These are phyloP conservation scores for Macrotrachela quadricornifera DNA, from an alignment of 1,140 invertebrate genomes.

Conservation along the genomic window DNA sequence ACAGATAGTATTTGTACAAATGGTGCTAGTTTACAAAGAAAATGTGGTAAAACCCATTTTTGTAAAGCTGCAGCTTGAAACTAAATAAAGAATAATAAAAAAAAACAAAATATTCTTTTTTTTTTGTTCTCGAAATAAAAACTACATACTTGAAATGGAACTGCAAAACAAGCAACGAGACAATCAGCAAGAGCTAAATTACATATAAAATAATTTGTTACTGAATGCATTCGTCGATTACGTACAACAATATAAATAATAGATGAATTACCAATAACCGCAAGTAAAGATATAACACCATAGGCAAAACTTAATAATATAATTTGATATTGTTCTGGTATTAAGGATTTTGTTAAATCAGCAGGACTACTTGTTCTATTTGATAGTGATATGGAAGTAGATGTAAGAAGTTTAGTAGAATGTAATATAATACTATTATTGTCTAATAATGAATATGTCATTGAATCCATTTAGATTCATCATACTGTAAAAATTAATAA, in stretches of 20 bases:
- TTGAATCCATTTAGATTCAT: too few relatives aligned
- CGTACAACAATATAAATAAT: constrained; percentile 54
- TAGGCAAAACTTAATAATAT: constrained; percentile 52
- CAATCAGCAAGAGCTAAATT: constrained; percentile 55
- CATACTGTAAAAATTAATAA: too few relatives aligned
- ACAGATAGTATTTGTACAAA: constrained; percentile 53
- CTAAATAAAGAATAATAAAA: constrained; percentile 37
- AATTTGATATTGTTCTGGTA: constrained; percentile 16
- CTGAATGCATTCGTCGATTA: constrained; percentile 44
- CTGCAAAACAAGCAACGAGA: constrained; percentile 50
- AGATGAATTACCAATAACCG: constrained; percentile 53
- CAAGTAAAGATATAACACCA: constrained; percentile 52
- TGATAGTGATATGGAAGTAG: too few relatives aligned
- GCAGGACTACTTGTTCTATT: too few relatives aligned
- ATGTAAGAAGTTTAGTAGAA: too few relatives aligned
- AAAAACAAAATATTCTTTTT: too few relatives aligned
- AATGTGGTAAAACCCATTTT: constrained; percentile 53
- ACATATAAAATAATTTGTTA: constrained; percentile 58
- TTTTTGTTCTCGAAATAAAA: too few relatives aligned
- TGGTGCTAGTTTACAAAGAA: constrained; percentile 59
- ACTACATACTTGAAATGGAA: constrained; percentile 33
- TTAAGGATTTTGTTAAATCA: too few relatives aligned
- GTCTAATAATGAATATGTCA: too few relatives aligned
- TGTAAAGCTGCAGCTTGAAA: constrained; percentile 59
- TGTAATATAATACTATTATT: too few relatives aligned